A percentile compares a stretch with the other conserved stretches of the same genome.
phyloP scores from a whole-genome alignment of 2,888 invertebrate species.

The Leptopterna dolabrata region DNA sequence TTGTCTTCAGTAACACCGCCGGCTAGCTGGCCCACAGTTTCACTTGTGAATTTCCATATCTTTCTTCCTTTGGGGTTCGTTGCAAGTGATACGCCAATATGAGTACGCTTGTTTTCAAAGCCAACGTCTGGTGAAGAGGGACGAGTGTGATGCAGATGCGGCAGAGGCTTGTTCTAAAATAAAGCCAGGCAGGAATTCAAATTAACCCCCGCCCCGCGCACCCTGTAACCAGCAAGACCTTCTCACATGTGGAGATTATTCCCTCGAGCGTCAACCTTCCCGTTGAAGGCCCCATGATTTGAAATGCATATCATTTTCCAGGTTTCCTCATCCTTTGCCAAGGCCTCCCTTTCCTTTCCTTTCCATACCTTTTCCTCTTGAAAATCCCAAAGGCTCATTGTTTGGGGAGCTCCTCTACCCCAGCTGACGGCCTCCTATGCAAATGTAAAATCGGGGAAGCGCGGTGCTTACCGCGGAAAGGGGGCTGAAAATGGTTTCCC shows the following conservation, averaged over 20 bases:
- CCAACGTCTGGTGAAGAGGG: neutral
- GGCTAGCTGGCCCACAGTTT: too few species aligned
- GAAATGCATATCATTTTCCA: slow-evolving; percentile 59
- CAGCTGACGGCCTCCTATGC: slow-evolving; percentile 44
- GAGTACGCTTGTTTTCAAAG: slow-evolving; percentile 4
- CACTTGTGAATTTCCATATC: too few species aligned
- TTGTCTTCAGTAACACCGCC: too few species aligned
- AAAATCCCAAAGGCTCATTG: slow-evolving; percentile 48
- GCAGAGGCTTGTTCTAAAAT: slow-evolving; percentile 48
- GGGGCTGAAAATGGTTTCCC: neutral
- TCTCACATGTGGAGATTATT: slow-evolving; percentile 54
- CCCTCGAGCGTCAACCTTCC: slow-evolving; percentile 41
- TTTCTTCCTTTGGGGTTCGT: too few species aligned
- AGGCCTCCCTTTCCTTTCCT: neutral
- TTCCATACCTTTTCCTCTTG: slow-evolving; percentile 28
- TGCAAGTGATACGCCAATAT: neutral
- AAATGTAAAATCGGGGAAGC: slow-evolving; percentile 22
- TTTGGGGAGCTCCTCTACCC: slow-evolving; percentile 38
- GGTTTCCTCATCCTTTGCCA: slow-evolving; percentile 41
- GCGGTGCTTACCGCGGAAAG: neutral
- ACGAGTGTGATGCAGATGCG: slow-evolving; percentile 48
- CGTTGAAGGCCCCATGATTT: slow-evolving; percentile 53
- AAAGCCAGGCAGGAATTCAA: slow-evolving; percentile 53
- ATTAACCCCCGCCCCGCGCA: slow-evolving; percentile 37
- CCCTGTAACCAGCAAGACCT: neutral